phyloP scores from a whole-genome alignment of 2,113 vertebrate species.

The Rhinichthys klamathensis region DNA sequence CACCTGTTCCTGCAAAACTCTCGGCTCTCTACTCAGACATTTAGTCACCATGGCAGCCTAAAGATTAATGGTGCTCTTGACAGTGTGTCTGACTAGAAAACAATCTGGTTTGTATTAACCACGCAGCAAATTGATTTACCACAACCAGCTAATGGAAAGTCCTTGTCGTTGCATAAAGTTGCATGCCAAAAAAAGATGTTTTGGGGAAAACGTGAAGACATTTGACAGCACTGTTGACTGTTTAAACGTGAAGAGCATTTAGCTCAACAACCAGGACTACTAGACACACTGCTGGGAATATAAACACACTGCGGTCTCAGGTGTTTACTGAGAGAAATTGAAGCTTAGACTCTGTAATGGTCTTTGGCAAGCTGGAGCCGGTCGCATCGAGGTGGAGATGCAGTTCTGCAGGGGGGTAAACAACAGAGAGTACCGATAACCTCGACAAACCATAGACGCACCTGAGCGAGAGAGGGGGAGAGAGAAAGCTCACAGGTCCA shows the following conservation, averaged over 20 bases:
- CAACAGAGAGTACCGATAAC: conserved; percentile 51
- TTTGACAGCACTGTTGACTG: conserved; percentile 12
- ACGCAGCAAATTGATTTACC: conserved; percentile 40
- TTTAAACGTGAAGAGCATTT: conserved; percentile 39
- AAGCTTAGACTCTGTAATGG: conserved; percentile 43
- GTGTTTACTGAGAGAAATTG: conserved; percentile 56
- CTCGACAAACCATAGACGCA: conserved; percentile 45
- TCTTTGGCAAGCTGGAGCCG: conserved; percentile 34
- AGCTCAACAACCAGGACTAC: conserved; percentile 21
- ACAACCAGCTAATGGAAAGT: conserved; percentile 39
- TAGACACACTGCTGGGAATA: conserved; percentile 1
- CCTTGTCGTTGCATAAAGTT: conserved; percentile 36
- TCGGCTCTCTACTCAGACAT: conserved; percentile 48
- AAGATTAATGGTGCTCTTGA: conserved; percentile 49
- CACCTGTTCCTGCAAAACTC: conserved; percentile 45
- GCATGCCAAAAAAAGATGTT: conserved; percentile 15
- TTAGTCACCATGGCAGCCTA: conserved; percentile 45
- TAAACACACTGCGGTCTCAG: conserved; percentile 41
- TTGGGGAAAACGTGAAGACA: background rate
- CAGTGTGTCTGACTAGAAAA: conserved; percentile 50
- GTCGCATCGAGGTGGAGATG: conserved; percentile 24
- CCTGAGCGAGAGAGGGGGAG: conserved; percentile 25
- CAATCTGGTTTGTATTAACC: conserved; percentile 46
- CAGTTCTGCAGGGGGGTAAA: conserved; percentile 47
- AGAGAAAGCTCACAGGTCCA: conserved; percentile 27